These are phyloP conservation scores for Miniopterus natalensis DNA, from an alignment of 2,113 vertebrate genomes.

Conservation along the genomic window DNA sequence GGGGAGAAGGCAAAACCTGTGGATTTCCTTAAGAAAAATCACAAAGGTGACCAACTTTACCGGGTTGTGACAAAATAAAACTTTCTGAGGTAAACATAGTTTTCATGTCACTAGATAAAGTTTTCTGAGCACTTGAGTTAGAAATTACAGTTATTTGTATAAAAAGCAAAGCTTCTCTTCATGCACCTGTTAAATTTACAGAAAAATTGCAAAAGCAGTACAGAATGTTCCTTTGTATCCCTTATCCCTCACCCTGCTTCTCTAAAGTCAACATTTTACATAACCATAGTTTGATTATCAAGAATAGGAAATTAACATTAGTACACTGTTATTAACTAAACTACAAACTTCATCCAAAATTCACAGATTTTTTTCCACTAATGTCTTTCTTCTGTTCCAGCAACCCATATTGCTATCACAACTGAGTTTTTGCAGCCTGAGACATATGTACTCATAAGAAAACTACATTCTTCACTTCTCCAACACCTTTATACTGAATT, in stretches of 20 bases:
- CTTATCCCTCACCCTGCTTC: neutral
- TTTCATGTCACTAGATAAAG: constrained; percentile 35
- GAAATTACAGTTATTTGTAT: constrained; percentile 33
- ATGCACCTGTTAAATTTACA: constrained; percentile 9
- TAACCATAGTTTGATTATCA: constrained; percentile 40
- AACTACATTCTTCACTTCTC: constrained; percentile 50
- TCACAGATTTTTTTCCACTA: neutral
- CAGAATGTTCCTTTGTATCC: neutral
- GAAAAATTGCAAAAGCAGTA: constrained; percentile 24
- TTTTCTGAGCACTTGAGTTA: neutral
- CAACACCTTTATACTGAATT: neutral
- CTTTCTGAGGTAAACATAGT: neutral
- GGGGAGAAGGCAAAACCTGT: neutral
- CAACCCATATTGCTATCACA: neutral
- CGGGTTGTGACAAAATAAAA: constrained; percentile 39
- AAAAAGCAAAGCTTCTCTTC: constrained; percentile 26
- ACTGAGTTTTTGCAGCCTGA: neutral
- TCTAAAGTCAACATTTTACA: neutral
- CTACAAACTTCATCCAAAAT: neutral
- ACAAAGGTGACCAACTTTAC: constrained; percentile 27
- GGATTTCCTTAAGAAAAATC: constrained; percentile 45
- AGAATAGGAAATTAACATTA: constrained; percentile 15
- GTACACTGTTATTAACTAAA: constrained; percentile 20
- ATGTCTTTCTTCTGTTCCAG: constrained; percentile 19
- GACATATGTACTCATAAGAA: neutral